Base-by-base conservation (phyloP, 2,888 invertebrate species). In the Pardosa pseudoannulata region DNA sequence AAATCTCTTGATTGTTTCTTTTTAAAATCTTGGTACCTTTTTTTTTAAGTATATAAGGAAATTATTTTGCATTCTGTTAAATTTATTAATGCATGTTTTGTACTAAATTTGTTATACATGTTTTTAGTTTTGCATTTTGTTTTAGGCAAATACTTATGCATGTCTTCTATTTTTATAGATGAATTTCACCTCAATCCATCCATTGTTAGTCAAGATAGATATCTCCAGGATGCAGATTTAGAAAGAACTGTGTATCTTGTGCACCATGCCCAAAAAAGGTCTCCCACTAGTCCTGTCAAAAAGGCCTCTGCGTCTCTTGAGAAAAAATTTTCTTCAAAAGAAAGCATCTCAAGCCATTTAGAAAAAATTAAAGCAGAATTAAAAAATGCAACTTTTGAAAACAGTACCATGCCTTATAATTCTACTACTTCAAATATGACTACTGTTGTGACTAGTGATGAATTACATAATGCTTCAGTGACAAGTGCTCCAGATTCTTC, bases 251-350 rank as follows among this genome's bases (percentile, higher is more conserved):
- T 50, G 1, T 85, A 85, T 41, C 56, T 23, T 56, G 9, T 36
- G 9, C 36, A 36, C 9, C 75, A 82, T 71, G 23, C 78, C 9
- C 16, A 50, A n/a, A 85, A 79, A 41, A 67, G 83, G 29, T 85
- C 83, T n/a, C 50, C 71, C 1, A 16, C 19, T n/a, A 16, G 23
- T 32, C 76, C 76, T 13, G 39, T 68, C 7, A 72, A 78, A 62
- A 85, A 85, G 36, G 78, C 72, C 7, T 50, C 72, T 39, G 29
- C 76, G n/a, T 65, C 68, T 2, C 28, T 36, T n/a, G 73, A 78
- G 16, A 85, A 85, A 41, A 72, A 28, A n/a, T 23, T 28, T 16
- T n/a, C 70, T 1, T n/a, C 75, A 16, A 72, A 71, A 13, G 78
- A 78, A 6, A 83, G 50, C 16, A 23, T 65, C 0, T 13, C 28